A percentile compares a stretch with the other conserved stretches of the same genome.
phyloP scores from a whole-genome alignment of 2,888 invertebrate genomes.

The Bursaphelenchus okinawaensis region DNA sequence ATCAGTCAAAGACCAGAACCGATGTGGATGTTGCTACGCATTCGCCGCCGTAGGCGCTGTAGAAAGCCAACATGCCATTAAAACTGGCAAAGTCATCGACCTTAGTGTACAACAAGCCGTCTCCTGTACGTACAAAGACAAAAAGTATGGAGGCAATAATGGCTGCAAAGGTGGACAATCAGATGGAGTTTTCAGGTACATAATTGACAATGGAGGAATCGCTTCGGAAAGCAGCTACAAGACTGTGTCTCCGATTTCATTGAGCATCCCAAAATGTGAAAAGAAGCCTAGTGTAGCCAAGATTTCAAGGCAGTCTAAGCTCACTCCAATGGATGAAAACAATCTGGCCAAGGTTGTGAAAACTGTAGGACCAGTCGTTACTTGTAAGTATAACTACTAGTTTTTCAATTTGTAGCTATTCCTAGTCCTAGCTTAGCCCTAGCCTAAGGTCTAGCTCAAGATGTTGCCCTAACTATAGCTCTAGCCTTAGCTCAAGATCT shows the following conservation, averaged over 20 bases:
- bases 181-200: constrained; percentile 77
- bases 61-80: constrained; percentile 84
- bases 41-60: constrained; percentile 88
- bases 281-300: neutral
- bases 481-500: too few relatives aligned
- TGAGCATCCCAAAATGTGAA: neutral
- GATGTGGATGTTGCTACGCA: constrained; percentile 82
- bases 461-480: too few relatives aligned
- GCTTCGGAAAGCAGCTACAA: neutral
- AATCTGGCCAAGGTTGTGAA: neutral
- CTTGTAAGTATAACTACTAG: neutral
- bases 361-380: neutral
- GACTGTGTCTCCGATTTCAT: neutral
- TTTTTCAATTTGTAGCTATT: too few relatives aligned
- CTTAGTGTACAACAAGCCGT: constrained; percentile 68
- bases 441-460: too few relatives aligned
- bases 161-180: constrained; percentile 77
- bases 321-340: neutral
- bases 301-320: neutral
- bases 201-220: constrained; percentile 8
- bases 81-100: constrained; percentile 62
- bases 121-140: constrained; percentile 71
- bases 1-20: constrained; percentile 67
- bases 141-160: constrained; percentile 68
- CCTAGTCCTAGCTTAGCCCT: too few relatives aligned